phyloP scores from a whole-genome alignment of 2,888 invertebrate species.

The Cheilosia grossa region DNA sequence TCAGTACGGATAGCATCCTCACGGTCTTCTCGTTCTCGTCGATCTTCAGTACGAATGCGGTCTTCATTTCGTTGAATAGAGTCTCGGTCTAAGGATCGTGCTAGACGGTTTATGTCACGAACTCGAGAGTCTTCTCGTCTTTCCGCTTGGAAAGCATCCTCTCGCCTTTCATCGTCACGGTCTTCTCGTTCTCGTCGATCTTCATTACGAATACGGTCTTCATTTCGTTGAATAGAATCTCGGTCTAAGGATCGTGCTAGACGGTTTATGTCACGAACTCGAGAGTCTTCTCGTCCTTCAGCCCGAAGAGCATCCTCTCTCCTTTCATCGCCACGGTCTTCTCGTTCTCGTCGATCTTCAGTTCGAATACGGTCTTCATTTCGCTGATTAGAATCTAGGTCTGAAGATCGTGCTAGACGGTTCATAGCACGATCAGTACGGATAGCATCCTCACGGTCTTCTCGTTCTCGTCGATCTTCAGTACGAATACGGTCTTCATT shows the following conservation, averaged over 20 bases:
- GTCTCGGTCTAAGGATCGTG: not conserved
- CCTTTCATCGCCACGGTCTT: constrained; percentile 6
- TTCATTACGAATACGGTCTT: too few species aligned
- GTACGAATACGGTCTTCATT: not conserved
- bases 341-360: not conserved
- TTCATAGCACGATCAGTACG: not conserved
- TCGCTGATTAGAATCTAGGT: not conserved
- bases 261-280: not conserved
- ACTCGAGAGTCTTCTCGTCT: not conserved
- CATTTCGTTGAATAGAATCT: too few species aligned
- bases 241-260: too few species aligned
- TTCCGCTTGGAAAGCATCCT: too few species aligned
- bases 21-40: constrained; percentile 4
- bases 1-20: too few species aligned
- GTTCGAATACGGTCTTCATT: not conserved
- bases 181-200: too few species aligned
- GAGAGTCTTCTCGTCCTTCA: constrained; percentile 22
- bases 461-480: constrained; percentile 22
- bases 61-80: constrained; percentile 15
- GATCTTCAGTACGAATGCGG: not conserved
- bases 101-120: not conserved
- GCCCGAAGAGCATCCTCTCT: not conserved
- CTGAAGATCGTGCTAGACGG: not conserved
- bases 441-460: constrained; percentile 5
- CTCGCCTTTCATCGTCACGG: too few species aligned